Evolutionary conservation across 2,888 invertebrate genomes (phyloP), one percentile per base, ranked within the genome.

Genomic region (Netelia virgata): DNA sequence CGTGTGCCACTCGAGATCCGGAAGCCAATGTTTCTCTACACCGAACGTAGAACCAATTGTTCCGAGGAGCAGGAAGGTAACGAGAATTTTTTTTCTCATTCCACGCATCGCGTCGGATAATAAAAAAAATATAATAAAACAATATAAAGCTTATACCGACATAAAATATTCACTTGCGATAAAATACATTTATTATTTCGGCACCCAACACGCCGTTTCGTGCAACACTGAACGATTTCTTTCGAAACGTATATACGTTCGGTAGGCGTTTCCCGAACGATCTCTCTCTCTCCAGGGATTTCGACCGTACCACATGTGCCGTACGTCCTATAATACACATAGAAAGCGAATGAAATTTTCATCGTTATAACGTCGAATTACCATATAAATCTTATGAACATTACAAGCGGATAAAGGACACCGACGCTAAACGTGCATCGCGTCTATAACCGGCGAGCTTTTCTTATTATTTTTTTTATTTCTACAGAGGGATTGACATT

Each of bases 1-100:
- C 0, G 89, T 90, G 59, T 83, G 83, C 93, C 93, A 93, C 70
- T 93, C 92, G 47, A 91, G 86, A 86, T 92, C 87, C 16, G 91
- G 91, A 1, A 90, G 85, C 93, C 93, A 93, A 57, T 87, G 80
- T 69, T 92, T 92, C 53, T 91, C 88, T 0, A 86, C 18, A 3
- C 83, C 82, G 0, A 66, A 9, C 10, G 20, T n/a, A 23, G 36
- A 28, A 53, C 14, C 3, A n/a, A n/a, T 41, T 1, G 57, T 61
- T 16, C 20, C 78, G n/a, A 74, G 11, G 10, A 84, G 14, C n/a
- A 75, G 11, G 10, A 57, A 73, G 8, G 72, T 47, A 28, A 16
- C 8, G 16, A 70, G 16, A 41, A 16, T 10, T 36, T 50, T 8
- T 50, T 64, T 23, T 28, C 28, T n/a, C 41, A 57, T 59, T 10